Base-by-base conservation (phyloP, 2,113 vertebrate genomes). In the Cercocebus atys region DNA sequence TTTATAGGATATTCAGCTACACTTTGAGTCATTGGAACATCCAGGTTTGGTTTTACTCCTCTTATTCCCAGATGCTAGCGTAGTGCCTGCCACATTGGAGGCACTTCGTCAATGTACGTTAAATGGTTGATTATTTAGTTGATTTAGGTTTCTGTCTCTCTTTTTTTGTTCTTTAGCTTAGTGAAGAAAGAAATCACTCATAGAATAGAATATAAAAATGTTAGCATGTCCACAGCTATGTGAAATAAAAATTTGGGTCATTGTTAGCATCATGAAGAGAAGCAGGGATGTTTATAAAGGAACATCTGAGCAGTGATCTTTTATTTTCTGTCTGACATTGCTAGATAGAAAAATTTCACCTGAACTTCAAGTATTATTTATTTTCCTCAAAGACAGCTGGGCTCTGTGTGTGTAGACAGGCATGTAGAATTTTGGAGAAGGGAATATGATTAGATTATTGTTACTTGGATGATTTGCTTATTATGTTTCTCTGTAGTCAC, bases 401-500 rank as follows among this genome's bases (percentile, higher is more conserved):
- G 4, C 10, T 88, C 16, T 13, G 40, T 68, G 30, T 43, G 30
- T 32, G 12, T 18, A 68, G 55, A 52, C 16, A 35, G 52, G 23
- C 68, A 66, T 7, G 6, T 18, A 50, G 83, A 86, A 35, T 61
- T 87, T 45, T 83, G 35, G 30, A 94, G 18, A 73, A 17, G 8
- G 12, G 20, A 45, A 68, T 52, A 30, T 25, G 5, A 52, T 73
- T 45, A 43, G 32, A 72, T 95, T 79, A 68, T 90, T 87, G 43
- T 90, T 93, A 90, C 68, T 75, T 45, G 35, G 40, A 79, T 81
- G 11, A 2, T 32, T 96, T 76, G 8, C 20, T 47, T 68, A 90
- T 70, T 76, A 76, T 93, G 70, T 97, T 90, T 93, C 35, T 96
- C n/a, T 40, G 16, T 84, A 80, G 50, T 86, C n/a, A 68, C 57